Conservation (phyloP, 2,888 invertebrate species). For the Tetragonisca angustula region DNA sequence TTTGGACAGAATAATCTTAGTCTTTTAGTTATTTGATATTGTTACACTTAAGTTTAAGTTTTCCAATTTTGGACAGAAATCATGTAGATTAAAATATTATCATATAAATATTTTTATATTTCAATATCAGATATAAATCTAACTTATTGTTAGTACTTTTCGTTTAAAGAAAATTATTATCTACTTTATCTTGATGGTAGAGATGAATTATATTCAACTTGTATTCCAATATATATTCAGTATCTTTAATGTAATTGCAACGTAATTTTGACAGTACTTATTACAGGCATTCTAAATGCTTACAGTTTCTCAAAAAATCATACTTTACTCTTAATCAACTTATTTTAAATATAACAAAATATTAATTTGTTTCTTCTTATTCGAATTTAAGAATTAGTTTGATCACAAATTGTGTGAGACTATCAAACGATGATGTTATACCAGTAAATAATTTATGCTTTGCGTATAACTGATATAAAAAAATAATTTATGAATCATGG, state of each 20-base stretch:
- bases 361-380: constrained; percentile 17
- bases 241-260: not conserved
- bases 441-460: constrained; percentile 28
- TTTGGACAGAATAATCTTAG: constrained; percentile 31
- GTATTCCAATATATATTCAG: constrained; percentile 1
- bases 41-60: constrained; percentile 27
- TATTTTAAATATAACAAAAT: constrained; percentile 6
- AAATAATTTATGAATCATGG: constrained; percentile 8
- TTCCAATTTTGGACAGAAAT: not conserved
- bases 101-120: constrained; percentile 46
- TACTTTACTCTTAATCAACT: constrained; percentile 30
- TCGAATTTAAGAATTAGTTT: not conserved
- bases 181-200: not conserved
- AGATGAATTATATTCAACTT: constrained; percentile 2
- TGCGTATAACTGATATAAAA: constrained; percentile 1
- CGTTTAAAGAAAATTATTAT: constrained; percentile 6
- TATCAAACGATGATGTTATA: constrained; percentile 8
- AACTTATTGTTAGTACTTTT: constrained; percentile 10
- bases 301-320: constrained; percentile 8
- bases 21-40: constrained; percentile 7
- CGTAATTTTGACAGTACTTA: constrained; percentile 40
- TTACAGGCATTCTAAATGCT: constrained; percentile 13
- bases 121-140: constrained; percentile 21
- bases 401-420: constrained; percentile 5
- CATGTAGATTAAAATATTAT: constrained; percentile 16